These are phyloP conservation scores for Eilema griseolum DNA, from an alignment of 2,888 invertebrate genomes.

Conservation along the genomic window DNA sequence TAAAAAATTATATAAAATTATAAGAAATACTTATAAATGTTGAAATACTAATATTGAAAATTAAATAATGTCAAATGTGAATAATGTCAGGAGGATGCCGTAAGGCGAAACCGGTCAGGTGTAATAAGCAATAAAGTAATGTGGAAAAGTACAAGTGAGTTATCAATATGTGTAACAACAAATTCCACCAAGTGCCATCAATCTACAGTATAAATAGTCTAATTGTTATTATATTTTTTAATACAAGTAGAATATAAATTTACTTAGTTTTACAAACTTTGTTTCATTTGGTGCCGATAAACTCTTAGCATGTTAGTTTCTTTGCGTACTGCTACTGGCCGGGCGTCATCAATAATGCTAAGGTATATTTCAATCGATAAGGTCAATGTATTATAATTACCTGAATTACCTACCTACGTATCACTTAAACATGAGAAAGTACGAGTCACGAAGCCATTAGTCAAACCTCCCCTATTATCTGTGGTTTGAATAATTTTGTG, in stretches of 20 bases:
- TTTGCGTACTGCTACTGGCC: neutral
- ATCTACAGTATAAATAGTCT: no score
- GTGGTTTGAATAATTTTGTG: neutral
- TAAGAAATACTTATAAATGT: no score
- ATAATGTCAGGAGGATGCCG: no score
- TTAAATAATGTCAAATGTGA: no score
- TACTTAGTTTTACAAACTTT: neutral
- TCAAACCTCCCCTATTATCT: neutral
- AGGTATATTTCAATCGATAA: conserved; percentile 2
- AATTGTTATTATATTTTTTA: no score
- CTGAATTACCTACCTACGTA: neutral
- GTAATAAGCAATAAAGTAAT: no score
- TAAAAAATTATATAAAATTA: no score
- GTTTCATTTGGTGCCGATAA: neutral
- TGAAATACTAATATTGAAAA: no score
- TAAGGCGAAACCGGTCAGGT: no score
- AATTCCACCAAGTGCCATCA: no score
- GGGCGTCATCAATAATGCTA: neutral
- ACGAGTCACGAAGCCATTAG: neutral
- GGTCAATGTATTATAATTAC: conserved; percentile 10
- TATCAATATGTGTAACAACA: no score
- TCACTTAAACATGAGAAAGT: neutral
- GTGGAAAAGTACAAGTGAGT: no score
- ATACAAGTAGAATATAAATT: neutral
- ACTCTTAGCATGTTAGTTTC: neutral